Base-by-base conservation (phyloP, 1,140 invertebrate genomes). In the Drosophila teissieri region DNA sequence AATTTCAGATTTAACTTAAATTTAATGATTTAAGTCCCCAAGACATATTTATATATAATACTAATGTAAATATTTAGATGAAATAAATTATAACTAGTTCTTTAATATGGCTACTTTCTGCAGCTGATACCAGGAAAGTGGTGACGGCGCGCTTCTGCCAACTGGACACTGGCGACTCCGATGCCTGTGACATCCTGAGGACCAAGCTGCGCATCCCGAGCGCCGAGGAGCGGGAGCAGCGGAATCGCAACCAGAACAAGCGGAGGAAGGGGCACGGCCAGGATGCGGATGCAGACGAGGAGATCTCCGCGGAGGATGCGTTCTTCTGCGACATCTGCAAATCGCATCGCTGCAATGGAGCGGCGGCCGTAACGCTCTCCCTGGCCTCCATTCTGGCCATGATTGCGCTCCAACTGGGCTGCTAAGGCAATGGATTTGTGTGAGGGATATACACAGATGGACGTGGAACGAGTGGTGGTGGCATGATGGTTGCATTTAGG, bases 91-190 rank as follows among this genome's bases (percentile, higher is more conserved):
- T 6, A 27, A 27, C 27, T 27, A 10, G 0, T 31, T 31, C 8
- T 3, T 3, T 0, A 10, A 31, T 10, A 8, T 2, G 2, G 31
- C 31, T 31, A 31, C 10, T 31, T 31, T 10, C 2, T 0, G 8
- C 31, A 91, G 90, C 86, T 15, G 55, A 78, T 15, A 80, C 75
- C 45, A 72, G 54, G 5, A 76, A 83, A 55, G 45, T 91, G 61
- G 91, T 92, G 0, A 92, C 90, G 0, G 91, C 91, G 4, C 76
- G 91, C 15, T 91, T 92, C 39, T 92, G 91, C 56, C 91, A 92
- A 57, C 75, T 92, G 77, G 88, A 91, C 68, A 91, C 91, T 2
- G 90, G 78, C 0, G 90, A 92, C 24, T 91, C 91, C 51, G 77
- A 91, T 69, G 90, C 90, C n/a, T 92, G 91, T 12, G 55, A 76